These are phyloP conservation scores for Lasioglossum lativentre DNA, from an alignment of 2,888 invertebrate genomes.

Conservation along the genomic window DNA sequence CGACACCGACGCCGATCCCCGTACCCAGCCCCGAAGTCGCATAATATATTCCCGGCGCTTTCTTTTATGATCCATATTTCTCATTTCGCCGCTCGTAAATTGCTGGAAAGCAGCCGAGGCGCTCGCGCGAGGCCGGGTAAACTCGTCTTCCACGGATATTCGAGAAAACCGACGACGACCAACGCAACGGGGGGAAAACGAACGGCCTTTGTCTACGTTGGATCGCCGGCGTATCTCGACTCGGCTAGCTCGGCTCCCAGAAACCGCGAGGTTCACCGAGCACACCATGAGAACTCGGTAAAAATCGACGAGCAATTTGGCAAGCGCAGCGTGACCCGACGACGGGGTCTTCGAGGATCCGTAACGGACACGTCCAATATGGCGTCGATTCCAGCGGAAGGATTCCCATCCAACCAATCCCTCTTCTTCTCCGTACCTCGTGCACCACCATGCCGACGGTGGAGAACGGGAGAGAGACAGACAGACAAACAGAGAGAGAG, in stretches of 20 bases:
- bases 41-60: constrained; percentile 44
- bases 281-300: not conserved
- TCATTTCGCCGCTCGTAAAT: constrained; percentile 49
- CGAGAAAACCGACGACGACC: constrained; percentile 21
- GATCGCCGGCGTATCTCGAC: not conserved
- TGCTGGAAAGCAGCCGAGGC: constrained; percentile 21
- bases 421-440: constrained; percentile 73
- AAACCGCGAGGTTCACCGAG: not conserved
- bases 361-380: constrained; percentile 67
- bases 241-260: not conserved
- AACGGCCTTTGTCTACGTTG: not conserved
- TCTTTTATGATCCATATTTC: constrained; percentile 61
- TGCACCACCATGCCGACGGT: constrained; percentile 72
- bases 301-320: not conserved
- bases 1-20: too few relatives aligned
- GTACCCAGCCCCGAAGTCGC: constrained; percentile 1
- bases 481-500: constrained; percentile 25
- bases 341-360: constrained; percentile 36
- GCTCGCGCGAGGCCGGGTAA: not conserved
- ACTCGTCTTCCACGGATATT: not conserved
- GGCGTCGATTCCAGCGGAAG: constrained; percentile 75
- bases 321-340: not conserved
- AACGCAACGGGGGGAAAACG: not conserved
- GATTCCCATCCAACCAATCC: constrained; percentile 79
- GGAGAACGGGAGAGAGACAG: constrained; percentile 59